phyloP scores from a whole-genome alignment of 2,113 vertebrate species.

The Origma solitaria region DNA sequence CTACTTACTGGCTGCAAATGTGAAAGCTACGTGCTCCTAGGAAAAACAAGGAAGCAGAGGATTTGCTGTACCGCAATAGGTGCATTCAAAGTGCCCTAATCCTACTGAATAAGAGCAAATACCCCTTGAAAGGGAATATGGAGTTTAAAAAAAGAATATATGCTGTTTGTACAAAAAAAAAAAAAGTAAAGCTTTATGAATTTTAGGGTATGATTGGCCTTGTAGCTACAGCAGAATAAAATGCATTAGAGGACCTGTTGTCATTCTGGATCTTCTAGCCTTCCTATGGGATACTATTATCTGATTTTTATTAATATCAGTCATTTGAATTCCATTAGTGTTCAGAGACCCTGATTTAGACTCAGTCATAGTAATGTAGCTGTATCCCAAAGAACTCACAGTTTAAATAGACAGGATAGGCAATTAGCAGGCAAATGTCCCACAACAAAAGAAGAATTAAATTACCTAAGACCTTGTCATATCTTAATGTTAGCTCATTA shows the following conservation, averaged over 20 bases:
- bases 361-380: background rate
- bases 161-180: background rate
- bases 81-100: background rate
- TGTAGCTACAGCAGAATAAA: background rate
- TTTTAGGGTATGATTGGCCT: background rate
- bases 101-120: background rate
- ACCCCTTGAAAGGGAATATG: background rate
- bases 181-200: background rate
- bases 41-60: conserved; percentile 43
- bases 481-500: background rate
- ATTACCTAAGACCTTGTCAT: background rate
- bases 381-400: background rate
- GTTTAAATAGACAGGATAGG: background rate
- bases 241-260: background rate
- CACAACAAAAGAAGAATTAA: background rate
- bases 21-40: background rate
- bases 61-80: conserved; percentile 19
- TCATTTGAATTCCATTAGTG: conserved; percentile 3
- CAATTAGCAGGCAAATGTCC: background rate
- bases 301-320: background rate
- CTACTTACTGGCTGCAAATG: conserved; percentile 23
- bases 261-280: background rate
- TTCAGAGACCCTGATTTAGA: background rate
- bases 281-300: background rate
- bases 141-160: background rate